Evolutionary conservation across 1,140 invertebrate species (phyloP), one percentile per base, ranked within the genome.

Genomic region (Drosophila littoralis): DNA sequence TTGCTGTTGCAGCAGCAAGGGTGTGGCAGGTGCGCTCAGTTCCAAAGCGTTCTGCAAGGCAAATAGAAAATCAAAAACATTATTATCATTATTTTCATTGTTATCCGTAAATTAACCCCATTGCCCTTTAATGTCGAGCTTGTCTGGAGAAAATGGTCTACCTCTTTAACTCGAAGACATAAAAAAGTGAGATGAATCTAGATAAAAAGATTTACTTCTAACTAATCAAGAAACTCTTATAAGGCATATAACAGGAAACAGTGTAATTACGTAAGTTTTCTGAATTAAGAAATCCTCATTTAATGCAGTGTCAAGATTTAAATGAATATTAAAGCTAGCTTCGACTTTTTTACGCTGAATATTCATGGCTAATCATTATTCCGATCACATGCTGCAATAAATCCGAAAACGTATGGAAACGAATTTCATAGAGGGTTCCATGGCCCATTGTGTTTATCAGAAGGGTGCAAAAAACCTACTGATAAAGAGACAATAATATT

Each of bases 41-140:
- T 98, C 98, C 77, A 99, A 93, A 45, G 98, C 97, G 93, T 98
- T 98, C 97, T 98, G 93, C n/a, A 95, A 96, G 90, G 15, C 28
- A 64, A 55, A 92, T 79, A 84, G 76, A 28, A 54, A 5, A 35
- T 40, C 50, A 63, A 0, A 33, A 28, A 28, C 22, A 28, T 28
- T 28, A 28, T 28, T 28, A 28, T 28, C 22, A 28, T 28, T 28
- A 28, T 28, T 28, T 28, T 5, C 6, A 28, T 28, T 28, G 5
- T 5, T 28, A 5, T 28, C 22, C 2, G 22, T 28, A 5, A 28
- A 28, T 28, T 0, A 28, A 28, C 22, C 22, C 22, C 22, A 28
- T 28, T 6, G 22, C 4, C 1, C 22, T 28, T 3, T 28, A 3
- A 28, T 28, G 6, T 28, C 22, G 22, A 28, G 2, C 6, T 0